A percentile compares a stretch with the other conserved stretches of the same genome.
Evolutionary conservation across 2,797 vertebrate genomes (phyloP).

Genomic region (Dipus sagitta): DNA sequence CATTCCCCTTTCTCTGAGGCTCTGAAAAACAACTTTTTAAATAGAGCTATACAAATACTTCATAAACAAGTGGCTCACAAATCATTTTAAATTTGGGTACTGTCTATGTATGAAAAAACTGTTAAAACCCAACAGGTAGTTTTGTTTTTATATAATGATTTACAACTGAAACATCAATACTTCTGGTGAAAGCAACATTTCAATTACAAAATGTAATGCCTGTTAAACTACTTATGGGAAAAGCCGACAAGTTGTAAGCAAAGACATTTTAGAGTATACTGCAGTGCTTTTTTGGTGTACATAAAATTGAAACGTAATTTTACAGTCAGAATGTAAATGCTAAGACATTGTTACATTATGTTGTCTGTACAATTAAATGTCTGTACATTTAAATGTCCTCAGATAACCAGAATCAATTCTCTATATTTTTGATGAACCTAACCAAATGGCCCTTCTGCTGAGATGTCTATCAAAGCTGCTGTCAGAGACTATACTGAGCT

Average conservation of each 20-base stretch:
- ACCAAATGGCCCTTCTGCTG: constrained; percentile 82
- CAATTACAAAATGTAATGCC: constrained; percentile 86
- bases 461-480: constrained; percentile 84
- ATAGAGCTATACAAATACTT: constrained; percentile 80
- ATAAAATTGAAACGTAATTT: constrained; percentile 85
- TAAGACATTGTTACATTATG: constrained; percentile 85
- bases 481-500: constrained; percentile 79
- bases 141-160: constrained; percentile 87
- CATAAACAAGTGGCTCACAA: constrained; percentile 85
- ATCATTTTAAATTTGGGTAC: constrained; percentile 88
- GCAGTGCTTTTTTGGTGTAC: constrained; percentile 77
- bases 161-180: constrained; percentile 87
- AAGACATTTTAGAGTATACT: constrained; percentile 82
- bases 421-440: constrained; percentile 83
- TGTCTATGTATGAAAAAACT: constrained; percentile 88
- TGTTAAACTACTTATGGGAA: constrained; percentile 83
- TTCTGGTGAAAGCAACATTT: constrained; percentile 85
- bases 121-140: constrained; percentile 87
- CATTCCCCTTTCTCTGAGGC: constrained; percentile 70
- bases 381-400: no score
- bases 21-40: constrained; percentile 82
- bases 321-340: constrained; percentile 85
- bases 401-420: constrained; percentile 84
- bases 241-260: constrained; percentile 84
- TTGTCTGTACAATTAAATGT: constrained; percentile 86